Evolutionary conservation across 2,113 vertebrate species (phyloP).

Genomic region (Pseudorhombus dupliciocellatus): DNA sequence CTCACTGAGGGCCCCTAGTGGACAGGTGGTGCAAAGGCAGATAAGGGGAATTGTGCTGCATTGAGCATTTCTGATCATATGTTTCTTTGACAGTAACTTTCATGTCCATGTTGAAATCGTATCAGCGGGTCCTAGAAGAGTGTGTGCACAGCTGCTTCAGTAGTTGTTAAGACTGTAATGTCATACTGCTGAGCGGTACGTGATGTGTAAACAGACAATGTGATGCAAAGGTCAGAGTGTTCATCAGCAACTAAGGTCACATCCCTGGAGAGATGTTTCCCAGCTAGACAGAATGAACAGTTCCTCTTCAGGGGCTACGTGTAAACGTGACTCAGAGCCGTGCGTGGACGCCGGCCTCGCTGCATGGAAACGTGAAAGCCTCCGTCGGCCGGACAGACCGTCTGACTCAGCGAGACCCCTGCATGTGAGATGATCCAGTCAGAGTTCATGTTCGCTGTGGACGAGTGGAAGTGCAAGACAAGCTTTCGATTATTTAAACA

Average conservation of each 20-base stretch:
- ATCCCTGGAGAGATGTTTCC: slow-evolving; percentile 63
- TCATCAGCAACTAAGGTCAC: slow-evolving; percentile 70
- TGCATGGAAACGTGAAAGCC: slow-evolving; percentile 64
- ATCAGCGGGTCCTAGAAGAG: too few species aligned
- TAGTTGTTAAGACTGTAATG: not conserved
- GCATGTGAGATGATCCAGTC: slow-evolving; percentile 25
- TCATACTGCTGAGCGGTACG: not conserved
- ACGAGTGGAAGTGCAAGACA: not conserved
- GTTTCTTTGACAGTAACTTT: not conserved
- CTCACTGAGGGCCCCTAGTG: slow-evolving; percentile 3
- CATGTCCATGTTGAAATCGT: not conserved
- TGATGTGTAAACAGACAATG: slow-evolving; percentile 44
- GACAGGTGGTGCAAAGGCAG: not conserved
- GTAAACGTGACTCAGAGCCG: slow-evolving; percentile 66
- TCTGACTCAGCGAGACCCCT: slow-evolving; percentile 57
- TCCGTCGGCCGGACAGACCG: slow-evolving; percentile 52
- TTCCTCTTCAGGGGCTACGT: slow-evolving; percentile 60
- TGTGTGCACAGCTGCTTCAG: too few species aligned
- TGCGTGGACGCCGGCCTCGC: slow-evolving; percentile 41
- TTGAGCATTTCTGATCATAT: not conserved
- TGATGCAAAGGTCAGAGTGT: slow-evolving; percentile 69
- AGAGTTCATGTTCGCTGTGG: slow-evolving; percentile 8
- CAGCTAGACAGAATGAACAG: slow-evolving; percentile 66
- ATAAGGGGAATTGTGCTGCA: not conserved
- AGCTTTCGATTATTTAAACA: not conserved